These are phyloP conservation scores for Lordiphosa clarofinis DNA, from an alignment of 1,140 invertebrate genomes.

Conservation along the genomic window DNA sequence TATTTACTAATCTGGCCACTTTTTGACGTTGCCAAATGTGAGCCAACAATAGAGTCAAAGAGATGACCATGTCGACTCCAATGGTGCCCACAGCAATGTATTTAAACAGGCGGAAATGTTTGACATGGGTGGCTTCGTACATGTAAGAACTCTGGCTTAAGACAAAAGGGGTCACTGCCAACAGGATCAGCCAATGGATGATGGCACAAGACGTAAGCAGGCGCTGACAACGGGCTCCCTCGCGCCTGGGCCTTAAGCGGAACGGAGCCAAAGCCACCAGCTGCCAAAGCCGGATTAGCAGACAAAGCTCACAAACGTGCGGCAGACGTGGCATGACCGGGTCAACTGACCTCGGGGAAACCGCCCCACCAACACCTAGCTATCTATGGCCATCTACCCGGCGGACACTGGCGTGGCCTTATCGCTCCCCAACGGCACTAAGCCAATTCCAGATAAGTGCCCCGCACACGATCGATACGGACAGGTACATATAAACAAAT, in stretches of 20 bases:
- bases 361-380: background rate
- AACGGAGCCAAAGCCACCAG: conserved; percentile 46
- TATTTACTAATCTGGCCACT: conserved; percentile 30
- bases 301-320: conserved; percentile 52
- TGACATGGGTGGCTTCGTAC: conserved; percentile 58
- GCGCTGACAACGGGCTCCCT: conserved; percentile 14
- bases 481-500: conserved; percentile 56
- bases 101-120: conserved; percentile 43
- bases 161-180: conserved; percentile 37
- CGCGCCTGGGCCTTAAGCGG: background rate
- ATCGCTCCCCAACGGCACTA: conserved; percentile 55
- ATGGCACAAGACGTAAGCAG: conserved; percentile 20
- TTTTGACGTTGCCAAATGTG: conserved; percentile 41
- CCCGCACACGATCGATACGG: conserved; percentile 29
- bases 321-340: conserved; percentile 46
- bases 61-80: conserved; percentile 44
- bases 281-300: conserved; percentile 53
- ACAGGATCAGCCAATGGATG: conserved; percentile 30
- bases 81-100: conserved; percentile 52
- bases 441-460: conserved; percentile 66
- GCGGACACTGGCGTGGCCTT: conserved; percentile 21
- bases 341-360: conserved; percentile 35
- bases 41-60: conserved; percentile 30
- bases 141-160: conserved; percentile 40
- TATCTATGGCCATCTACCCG: conserved; percentile 3